These are phyloP conservation scores for Lithophane ornitopus DNA, from an alignment of 2,888 invertebrate species.

Conservation along the genomic window DNA sequence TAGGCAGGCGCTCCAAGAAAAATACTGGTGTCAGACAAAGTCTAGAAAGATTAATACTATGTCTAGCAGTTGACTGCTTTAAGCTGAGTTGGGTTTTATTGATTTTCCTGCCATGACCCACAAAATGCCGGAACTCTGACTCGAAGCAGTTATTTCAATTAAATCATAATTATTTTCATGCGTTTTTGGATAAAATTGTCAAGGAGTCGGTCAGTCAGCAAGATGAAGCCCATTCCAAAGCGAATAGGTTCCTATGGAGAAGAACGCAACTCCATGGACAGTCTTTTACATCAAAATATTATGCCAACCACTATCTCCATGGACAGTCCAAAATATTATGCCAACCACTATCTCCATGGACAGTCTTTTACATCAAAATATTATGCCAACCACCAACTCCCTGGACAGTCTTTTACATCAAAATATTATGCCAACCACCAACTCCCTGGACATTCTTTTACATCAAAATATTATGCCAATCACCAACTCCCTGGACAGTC, in stretches of 20 bases:
- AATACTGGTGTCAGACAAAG: not conserved
- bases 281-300: not conserved
- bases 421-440: not conserved
- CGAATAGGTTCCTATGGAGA: not conserved
- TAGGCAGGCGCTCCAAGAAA: not conserved
- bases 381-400: not conserved
- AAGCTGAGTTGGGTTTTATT: too few species aligned
- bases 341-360: not conserved
- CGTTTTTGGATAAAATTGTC: too few species aligned
- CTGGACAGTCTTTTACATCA: not conserved
- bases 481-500: not conserved
- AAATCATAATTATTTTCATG: not conserved
- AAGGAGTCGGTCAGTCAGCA: not conserved
- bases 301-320: not conserved
- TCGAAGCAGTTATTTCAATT: not conserved
- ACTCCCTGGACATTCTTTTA: not conserved
- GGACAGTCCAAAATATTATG: not conserved
- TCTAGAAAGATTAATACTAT: not conserved
- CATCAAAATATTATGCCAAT: not conserved
- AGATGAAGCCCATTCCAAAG: constrained; percentile 1
- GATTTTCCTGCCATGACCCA: too few species aligned
- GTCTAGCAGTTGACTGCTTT: not conserved
- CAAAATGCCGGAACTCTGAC: too few species aligned
- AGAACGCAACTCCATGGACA: not conserved
- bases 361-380: not conserved